These are phyloP conservation scores for Eilema caniola DNA, from an alignment of 2,888 invertebrate species.

Conservation along the genomic window DNA sequence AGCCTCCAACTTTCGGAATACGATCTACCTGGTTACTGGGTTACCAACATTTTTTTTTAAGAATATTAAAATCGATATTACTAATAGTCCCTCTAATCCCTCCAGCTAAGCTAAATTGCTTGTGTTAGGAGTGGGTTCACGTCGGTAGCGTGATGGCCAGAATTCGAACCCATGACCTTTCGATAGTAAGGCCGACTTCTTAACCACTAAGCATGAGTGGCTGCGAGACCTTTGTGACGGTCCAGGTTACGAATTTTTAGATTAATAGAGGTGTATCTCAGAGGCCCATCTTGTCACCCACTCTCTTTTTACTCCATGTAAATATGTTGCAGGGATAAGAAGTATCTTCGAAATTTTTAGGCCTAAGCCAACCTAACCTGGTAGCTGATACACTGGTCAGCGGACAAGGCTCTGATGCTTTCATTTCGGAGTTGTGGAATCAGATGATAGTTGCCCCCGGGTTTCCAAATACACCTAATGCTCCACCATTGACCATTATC, in stretches of 20 bases:
- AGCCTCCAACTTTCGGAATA: background rate
- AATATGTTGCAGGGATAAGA: too few relatives aligned
- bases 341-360: background rate
- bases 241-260: background rate
- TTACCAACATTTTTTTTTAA: too few relatives aligned
- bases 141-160: too few relatives aligned
- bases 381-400: background rate
- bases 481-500: too few relatives aligned
- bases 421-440: background rate
- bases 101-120: too few relatives aligned
- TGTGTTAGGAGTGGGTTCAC: too few relatives aligned
- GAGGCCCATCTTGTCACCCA: background rate
- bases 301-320: background rate
- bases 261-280: background rate
- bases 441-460: background rate
- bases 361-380: background rate
- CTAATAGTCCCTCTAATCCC: too few relatives aligned
- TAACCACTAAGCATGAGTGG: background rate
- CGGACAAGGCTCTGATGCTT: background rate
- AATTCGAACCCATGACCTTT: too few relatives aligned
- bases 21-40: background rate
- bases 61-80: too few relatives aligned
- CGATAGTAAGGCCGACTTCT: too few relatives aligned
- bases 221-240: background rate
- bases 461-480: too few relatives aligned